Percentiles rank a stretch among this genome's conserved stretches.
These are phyloP conservation scores for Lithophane ornitopus DNA, from an alignment of 2,888 invertebrate species.

Conservation along the genomic window DNA sequence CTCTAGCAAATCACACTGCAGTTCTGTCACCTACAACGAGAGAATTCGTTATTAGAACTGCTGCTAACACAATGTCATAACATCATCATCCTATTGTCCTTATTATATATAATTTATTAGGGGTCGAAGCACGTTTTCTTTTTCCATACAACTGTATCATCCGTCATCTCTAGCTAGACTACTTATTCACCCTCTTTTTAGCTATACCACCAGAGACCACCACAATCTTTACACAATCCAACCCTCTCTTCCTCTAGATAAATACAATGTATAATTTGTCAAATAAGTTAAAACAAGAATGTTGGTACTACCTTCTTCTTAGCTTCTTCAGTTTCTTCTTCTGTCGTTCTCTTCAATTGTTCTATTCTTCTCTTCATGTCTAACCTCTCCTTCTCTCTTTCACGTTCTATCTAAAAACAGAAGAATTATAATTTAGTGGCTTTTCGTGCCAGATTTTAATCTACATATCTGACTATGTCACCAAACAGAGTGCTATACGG, in stretches of 20 bases:
- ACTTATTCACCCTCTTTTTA: background rate
- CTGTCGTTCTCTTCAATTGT: conserved; percentile 95
- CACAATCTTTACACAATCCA: background rate
- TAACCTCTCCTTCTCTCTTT: conserved; percentile 96
- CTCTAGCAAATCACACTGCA: conserved; percentile 97
- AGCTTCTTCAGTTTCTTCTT: conserved; percentile 97
- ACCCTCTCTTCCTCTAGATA: background rate
- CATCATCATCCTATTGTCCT: background rate
- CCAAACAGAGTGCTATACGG: background rate
- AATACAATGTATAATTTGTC: background rate
- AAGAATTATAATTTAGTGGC: conserved; percentile 4
- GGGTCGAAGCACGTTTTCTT: background rate
- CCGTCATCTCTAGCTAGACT: background rate
- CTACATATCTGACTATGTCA: background rate
- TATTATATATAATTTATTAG: background rate
- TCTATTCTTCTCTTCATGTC: conserved; percentile 96
- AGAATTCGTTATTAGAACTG: background rate
- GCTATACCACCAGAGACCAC: no score
- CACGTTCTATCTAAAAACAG: conserved; percentile 93
- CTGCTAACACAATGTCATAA: background rate
- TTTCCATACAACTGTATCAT: background rate
- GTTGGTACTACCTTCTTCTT: conserved; percentile 92
- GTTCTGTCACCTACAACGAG: conserved; percentile 90
- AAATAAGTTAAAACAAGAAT: background rate
- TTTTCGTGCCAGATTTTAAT: background rate